Conservation (phyloP, 2,113 vertebrate genomes). For the Strigops habroptila region DNA sequence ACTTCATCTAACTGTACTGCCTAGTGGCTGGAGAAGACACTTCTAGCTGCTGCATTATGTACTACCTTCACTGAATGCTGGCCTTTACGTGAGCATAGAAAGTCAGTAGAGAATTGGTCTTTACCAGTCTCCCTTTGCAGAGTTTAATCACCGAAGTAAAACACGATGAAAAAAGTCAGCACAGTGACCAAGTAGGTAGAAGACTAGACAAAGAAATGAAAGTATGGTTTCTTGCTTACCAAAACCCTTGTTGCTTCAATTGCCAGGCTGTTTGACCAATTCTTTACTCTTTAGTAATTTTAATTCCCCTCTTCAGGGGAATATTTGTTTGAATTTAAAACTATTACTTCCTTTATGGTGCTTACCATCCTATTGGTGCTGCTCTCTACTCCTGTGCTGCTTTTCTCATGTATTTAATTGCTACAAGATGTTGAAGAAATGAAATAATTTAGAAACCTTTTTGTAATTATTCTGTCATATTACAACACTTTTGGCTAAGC, state of each 20-base stretch:
- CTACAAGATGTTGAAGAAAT: not conserved
- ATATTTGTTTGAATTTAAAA: not conserved
- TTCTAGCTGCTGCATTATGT: not conserved
- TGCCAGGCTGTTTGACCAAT: not conserved
- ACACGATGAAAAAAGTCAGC: not conserved
- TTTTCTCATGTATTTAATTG: not conserved
- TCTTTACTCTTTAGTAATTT: not conserved
- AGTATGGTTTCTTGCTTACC: not conserved
- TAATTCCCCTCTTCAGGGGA: not conserved
- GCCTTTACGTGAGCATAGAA: not conserved
- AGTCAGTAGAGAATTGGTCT: not conserved
- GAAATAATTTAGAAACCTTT: not conserved
- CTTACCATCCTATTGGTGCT: not conserved
- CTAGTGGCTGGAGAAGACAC: rapidly evolving
- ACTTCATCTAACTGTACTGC: not conserved
- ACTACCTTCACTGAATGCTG: not conserved
- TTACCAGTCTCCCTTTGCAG: not conserved
- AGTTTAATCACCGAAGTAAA: not conserved
- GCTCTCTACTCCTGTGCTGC: not conserved
- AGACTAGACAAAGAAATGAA: not conserved
- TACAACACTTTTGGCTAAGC: not conserved
- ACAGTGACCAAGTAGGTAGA: not conserved
- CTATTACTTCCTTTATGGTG: not conserved
- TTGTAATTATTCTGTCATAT: not conserved
- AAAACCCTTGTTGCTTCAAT: not conserved